Evolutionary conservation across 2,113 vertebrate species (phyloP), one percentile per base, ranked within the genome.

Genomic region (Siniperca knerii): DNA sequence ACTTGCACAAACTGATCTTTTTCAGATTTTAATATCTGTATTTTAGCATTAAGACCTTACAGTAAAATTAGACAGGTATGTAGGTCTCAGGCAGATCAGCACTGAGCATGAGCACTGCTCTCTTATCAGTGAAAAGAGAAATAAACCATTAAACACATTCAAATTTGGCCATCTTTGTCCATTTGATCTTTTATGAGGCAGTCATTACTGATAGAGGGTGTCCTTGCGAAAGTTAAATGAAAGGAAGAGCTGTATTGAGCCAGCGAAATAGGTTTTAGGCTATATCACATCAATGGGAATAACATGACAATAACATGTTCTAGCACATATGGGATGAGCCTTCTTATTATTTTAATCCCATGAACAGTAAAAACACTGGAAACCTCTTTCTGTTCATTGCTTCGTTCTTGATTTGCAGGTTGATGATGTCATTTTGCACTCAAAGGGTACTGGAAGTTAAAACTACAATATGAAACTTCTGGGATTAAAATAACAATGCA

Each of bases 261-360:
- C 57, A 52, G 25, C 21, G 3, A n/a, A 62, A 52, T 18, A 23
- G 18, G 20, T 48, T 54, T 29, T 13, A 21, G 48, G 35, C 44
- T 13, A 29, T 4, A 55, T 25, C 13, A 50, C 16, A 61, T n/a
- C 42, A 58, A 3, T 73, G 13, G 37, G 16, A 40, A 42, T 52
- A 25, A 57, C 64, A 57, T n/a, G n/a, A 42, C 18, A 33, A 20
- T 20, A 35, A 35, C n/a, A 60, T 50, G 50, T 13, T 29, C 29
- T 11, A 55, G 48, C 25, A 66, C 23, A 4, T 58, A 23, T 44
- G 23, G 57, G 52, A 57, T 57, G 8, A 48, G 37, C n/a, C 13
- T 18, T 18, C 18, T 75, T 21, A 23, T 62, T 25, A 58, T 74
- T 35, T 66, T 9, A 75, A 58, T 37, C 60, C n/a, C 21, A 81